phyloP scores from a whole-genome alignment of 2,113 vertebrate genomes.

The Dipodomys stephensi region DNA sequence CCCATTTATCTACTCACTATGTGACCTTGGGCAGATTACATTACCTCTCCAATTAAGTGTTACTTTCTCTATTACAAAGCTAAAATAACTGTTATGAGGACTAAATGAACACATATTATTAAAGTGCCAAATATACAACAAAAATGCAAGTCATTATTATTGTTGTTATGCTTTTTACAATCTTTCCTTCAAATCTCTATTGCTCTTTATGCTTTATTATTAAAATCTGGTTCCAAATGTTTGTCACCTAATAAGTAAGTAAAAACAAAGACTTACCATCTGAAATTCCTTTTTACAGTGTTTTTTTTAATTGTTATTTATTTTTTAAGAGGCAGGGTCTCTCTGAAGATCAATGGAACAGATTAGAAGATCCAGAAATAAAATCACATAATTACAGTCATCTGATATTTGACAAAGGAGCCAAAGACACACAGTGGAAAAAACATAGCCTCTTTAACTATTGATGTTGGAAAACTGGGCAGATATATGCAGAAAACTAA shows the following conservation, averaged over 20 bases:
- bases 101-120: conserved; percentile 53
- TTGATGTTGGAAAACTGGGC: too few species aligned
- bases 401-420: too few species aligned
- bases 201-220: background rate
- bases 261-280: too few species aligned
- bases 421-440: too few species aligned
- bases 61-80: conserved; percentile 30
- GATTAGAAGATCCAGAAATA: too few species aligned
- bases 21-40: conserved; percentile 18
- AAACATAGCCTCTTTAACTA: too few species aligned
- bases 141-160: background rate
- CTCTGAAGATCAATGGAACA: too few species aligned
- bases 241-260: background rate
- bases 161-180: background rate
- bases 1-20: conserved; percentile 3
- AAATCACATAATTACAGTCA: too few species aligned
- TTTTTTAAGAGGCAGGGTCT: background rate
- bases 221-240: conserved; percentile 29
- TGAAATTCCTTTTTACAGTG: too few species aligned
- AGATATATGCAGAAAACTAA: too few species aligned
- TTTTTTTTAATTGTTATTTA: too few species aligned
- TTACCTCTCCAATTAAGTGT: conserved; percentile 23
- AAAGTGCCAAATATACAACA: background rate
- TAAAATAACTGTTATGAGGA: background rate
- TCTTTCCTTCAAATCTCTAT: background rate